These are phyloP conservation scores for Chrysopilus asiliformis DNA, from an alignment of 2,888 invertebrate species.

Conservation along the genomic window DNA sequence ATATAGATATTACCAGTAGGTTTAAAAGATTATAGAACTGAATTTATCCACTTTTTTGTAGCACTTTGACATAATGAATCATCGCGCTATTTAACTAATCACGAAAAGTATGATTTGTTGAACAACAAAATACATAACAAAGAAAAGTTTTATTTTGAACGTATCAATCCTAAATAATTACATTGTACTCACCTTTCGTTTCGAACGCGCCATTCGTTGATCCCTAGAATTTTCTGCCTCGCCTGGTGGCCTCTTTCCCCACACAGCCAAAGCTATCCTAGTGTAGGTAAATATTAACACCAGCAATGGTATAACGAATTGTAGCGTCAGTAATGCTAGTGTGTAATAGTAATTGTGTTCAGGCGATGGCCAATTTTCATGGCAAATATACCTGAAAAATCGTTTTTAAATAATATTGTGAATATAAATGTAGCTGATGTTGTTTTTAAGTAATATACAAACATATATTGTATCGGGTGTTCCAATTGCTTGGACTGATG, in stretches of 20 bases:
- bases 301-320: conserved; percentile 68
- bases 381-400: conserved; percentile 56
- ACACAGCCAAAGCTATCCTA: conserved; percentile 72
- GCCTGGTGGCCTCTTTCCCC: conserved; percentile 77
- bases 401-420: too few species aligned
- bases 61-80: neutral
- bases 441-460: too few species aligned
- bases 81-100: too few species aligned
- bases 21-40: too few species aligned
- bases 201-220: conserved; percentile 69
- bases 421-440: too few species aligned
- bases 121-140: conserved; percentile 1
- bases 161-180: conserved; percentile 1
- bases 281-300: conserved; percentile 76
- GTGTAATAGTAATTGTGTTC: conserved; percentile 60
- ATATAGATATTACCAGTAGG: too few species aligned
- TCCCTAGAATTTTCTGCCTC: conserved; percentile 76
- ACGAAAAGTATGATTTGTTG: too few species aligned
- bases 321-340: conserved; percentile 61
- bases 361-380: conserved; percentile 53
- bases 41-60: neutral
- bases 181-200: conserved; percentile 56
- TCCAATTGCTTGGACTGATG: too few species aligned
- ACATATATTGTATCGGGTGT: too few species aligned
- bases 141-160: conserved; percentile 1